Evolutionary conservation across 2,797 vertebrate genomes (phyloP).

Genomic region (Sebastes flavidus): DNA sequence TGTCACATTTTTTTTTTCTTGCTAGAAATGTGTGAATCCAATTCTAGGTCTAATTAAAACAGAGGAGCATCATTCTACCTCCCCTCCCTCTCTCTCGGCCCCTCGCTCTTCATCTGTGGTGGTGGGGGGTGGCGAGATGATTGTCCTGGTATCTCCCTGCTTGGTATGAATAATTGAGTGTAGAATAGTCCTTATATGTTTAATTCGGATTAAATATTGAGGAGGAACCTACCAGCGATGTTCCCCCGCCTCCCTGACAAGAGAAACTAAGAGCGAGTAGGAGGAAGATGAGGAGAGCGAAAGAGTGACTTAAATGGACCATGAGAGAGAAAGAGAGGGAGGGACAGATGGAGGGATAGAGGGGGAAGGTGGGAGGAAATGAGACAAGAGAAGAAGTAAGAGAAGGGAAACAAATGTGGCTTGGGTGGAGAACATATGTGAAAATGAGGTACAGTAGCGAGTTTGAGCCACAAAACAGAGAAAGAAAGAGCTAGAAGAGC

Average conservation of each 20-base stretch:
- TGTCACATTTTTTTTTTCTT: background rate
- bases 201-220: constrained; percentile 77
- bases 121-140: background rate
- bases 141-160: constrained; percentile 49
- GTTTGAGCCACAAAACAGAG: constrained; percentile 22
- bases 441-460: background rate
- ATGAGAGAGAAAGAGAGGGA: constrained; percentile 6
- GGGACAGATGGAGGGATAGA: constrained; percentile 8
- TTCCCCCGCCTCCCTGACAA: constrained; percentile 54
- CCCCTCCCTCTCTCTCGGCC: background rate
- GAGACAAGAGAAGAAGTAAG: background rate
- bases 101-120: background rate
- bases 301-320: constrained; percentile 54
- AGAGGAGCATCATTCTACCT: background rate
- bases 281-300: constrained; percentile 33
- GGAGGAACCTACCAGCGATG: constrained; percentile 50
- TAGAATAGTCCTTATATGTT: constrained; percentile 67
- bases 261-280: constrained; percentile 43
- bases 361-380: background rate
- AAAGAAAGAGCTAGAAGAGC: background rate
- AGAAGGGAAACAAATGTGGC: background rate
- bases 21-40: constrained; percentile 4
- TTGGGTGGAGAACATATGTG: constrained; percentile 16
- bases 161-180: constrained; percentile 69
- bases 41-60: constrained; percentile 25